phyloP scores from a whole-genome alignment of 64 coral and sea anemone species.

The Stylophora pistillata region DNA sequence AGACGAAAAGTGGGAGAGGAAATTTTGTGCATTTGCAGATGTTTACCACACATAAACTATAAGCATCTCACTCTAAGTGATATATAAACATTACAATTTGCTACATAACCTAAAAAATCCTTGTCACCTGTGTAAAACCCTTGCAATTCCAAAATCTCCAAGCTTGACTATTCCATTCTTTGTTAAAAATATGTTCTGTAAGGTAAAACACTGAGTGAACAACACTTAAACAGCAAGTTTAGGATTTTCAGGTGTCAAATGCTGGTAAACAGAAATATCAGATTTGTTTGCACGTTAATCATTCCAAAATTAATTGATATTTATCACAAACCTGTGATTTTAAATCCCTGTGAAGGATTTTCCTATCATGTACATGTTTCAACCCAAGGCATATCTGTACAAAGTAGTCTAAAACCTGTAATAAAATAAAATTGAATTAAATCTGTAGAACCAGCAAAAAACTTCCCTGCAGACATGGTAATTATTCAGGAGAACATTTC shows the following conservation, averaged over 20 bases:
- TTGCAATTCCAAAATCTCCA: conserved; percentile 98
- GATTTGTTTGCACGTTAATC: background rate
- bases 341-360: conserved; percentile 95
- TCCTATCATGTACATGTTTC: conserved; percentile 99
- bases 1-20: no score
- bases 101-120: background rate
- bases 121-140: conserved; percentile 88
- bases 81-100: no score
- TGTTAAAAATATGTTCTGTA: conserved; percentile 95
- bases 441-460: background rate
- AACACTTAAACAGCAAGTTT: background rate
- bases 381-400: conserved; percentile 90
- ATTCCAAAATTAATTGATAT: background rate
- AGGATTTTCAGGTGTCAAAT: background rate
- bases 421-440: background rate
- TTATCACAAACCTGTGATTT: conserved; percentile 82
- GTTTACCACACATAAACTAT: no score
- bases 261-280: no score
- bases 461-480: background rate
- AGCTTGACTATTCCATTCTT: conserved; percentile 90
- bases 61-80: no score
- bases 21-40: no score
- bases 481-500: background rate
- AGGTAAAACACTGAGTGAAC: background rate
- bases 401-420: conserved; percentile 97